A percentile compares a stretch with the other conserved stretches of the same genome.
These are phyloP conservation scores for Amphiprion ocellaris DNA, from an alignment of 2,113 vertebrate genomes.

Conservation along the genomic window DNA sequence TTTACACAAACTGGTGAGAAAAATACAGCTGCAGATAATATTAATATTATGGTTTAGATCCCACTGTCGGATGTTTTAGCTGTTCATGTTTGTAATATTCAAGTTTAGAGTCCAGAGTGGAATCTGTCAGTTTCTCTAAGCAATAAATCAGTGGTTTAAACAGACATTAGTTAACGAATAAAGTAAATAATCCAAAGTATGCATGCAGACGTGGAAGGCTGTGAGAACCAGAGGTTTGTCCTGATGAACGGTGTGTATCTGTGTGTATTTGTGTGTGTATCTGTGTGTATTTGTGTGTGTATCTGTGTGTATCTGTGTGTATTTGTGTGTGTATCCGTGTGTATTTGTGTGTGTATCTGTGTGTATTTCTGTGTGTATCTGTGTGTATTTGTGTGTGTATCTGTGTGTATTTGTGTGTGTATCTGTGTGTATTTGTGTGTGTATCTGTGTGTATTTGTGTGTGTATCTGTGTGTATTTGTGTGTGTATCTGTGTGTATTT, in stretches of 20 bases:
- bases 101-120: too few relatives aligned
- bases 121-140: too few relatives aligned
- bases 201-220: neutral
- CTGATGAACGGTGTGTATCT: neutral
- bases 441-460: neutral
- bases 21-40: too few relatives aligned
- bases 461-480: neutral
- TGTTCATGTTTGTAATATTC: too few relatives aligned
- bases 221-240: conserved; percentile 15
- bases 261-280: neutral
- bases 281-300: neutral
- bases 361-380: neutral
- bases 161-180: conserved; percentile 5
- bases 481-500: neutral
- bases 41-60: too few relatives aligned
- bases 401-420: neutral
- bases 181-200: conserved; percentile 14
- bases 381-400: neutral
- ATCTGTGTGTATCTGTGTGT: neutral
- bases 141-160: conserved; percentile 2
- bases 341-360: neutral
- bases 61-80: too few relatives aligned
- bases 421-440: neutral
- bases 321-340: neutral
- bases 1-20: too few relatives aligned